Percentiles rank a stretch among this genome's conserved stretches.
Evolutionary conservation across 2,113 vertebrate species (phyloP).

Genomic region (Thunnus maccoyii): DNA sequence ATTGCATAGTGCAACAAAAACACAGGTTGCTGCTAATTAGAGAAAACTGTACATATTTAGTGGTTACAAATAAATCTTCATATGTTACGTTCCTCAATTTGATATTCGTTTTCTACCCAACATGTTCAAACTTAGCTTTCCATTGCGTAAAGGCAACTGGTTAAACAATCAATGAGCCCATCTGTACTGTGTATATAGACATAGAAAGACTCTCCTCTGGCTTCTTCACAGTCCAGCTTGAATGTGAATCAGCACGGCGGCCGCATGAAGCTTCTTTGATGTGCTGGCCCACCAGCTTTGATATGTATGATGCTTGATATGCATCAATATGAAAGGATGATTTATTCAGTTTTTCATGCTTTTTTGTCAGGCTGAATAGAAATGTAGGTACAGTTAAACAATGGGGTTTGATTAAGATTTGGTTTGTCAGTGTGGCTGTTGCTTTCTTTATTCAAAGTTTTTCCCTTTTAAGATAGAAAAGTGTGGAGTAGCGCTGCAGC

Average conservation of each 20-base stretch:
- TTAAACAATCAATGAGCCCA: neutral
- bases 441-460: neutral
- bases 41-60: neutral
- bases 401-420: neutral
- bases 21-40: neutral
- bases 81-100: neutral
- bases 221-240: slow-evolving; percentile 40
- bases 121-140: slow-evolving; percentile 8
- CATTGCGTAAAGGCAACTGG: slow-evolving; percentile 2
- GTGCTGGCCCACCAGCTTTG: slow-evolving; percentile 49
- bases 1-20: no score
- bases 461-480: neutral
- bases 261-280: slow-evolving; percentile 61
- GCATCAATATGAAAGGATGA: slow-evolving; percentile 49
- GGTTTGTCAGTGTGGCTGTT: neutral
- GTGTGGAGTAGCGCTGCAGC: no score
- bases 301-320: slow-evolving; percentile 60
- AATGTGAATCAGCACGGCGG: slow-evolving; percentile 51
- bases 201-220: slow-evolving; percentile 33
- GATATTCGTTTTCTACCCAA: neutral
- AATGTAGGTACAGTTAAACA: neutral
- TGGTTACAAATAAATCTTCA: neutral
- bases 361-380: slow-evolving; percentile 12
- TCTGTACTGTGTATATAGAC: slow-evolving; percentile 11
- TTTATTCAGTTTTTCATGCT: slow-evolving; percentile 24